Conservation (phyloP, 2,797 vertebrate genomes). For the Takifugu rubripes region DNA sequence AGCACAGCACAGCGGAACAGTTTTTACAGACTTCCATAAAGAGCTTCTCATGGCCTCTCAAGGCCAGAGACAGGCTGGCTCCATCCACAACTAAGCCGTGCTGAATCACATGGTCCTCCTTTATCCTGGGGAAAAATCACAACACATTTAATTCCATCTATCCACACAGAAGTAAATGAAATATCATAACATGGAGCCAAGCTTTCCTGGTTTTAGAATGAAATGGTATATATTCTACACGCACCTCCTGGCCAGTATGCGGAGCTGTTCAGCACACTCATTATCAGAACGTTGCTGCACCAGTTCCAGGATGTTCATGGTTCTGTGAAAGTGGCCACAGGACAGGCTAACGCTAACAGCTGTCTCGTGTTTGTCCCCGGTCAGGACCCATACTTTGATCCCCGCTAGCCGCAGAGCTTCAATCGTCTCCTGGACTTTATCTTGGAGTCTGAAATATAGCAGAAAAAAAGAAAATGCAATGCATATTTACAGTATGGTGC, state of each 20-base stretch:
- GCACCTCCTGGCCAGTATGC: conserved; percentile 86
- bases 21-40: conserved; percentile 98
- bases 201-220: neutral
- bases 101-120: conserved; percentile 94
- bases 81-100: conserved; percentile 96
- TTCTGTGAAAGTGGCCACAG: conserved; percentile 94
- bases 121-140: conserved; percentile 76
- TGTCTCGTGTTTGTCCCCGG: conserved; percentile 94
- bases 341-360: conserved; percentile 96
- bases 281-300: conserved; percentile 89
- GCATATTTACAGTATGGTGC: no score
- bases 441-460: conserved; percentile 81
- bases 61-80: conserved; percentile 91
- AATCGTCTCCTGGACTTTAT: conserved; percentile 96
- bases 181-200: neutral
- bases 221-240: neutral
- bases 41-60: conserved; percentile 94
- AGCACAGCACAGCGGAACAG: conserved; percentile 94
- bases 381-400: conserved; percentile 98
- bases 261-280: conserved; percentile 89
- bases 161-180: no score
- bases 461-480: neutral
- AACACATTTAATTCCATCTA: no score
- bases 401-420: conserved; percentile 91
- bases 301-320: conserved; percentile 96